Base-by-base conservation (phyloP, 2,888 invertebrate genomes). In the Eupithecia subfuscata region DNA sequence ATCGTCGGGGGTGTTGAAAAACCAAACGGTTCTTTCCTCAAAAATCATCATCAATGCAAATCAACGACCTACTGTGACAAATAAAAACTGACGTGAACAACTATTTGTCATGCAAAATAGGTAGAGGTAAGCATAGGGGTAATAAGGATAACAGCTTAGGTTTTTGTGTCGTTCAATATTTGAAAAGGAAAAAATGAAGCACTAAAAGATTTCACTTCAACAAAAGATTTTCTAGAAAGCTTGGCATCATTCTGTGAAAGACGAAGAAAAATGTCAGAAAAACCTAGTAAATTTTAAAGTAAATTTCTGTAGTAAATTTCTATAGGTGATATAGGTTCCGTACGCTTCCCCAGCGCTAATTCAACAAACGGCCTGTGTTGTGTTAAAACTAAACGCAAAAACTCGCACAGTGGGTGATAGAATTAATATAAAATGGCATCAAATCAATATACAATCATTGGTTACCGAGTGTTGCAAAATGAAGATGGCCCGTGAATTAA, bases 201-300 rank as follows among this genome's bases (percentile, higher is more conserved):
- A 64, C 14, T 64, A 34, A 30, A 63, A 64, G 34, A 64, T 63
- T 63, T 63, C 63, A 63, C 63, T 63, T 64, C 34, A 64, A 34
- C 64, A 64, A 63, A 63, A 34, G 64, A 64, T 34, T 64, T 34
- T 64, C 64, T 34, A 34, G 30, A 64, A 64, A 64, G 64, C 60
- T 48, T 14, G 43, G 14, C 14, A 48, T 9, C 48, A 48, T 48
- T 48, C 18, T 60, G 60, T 18, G 64, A 64, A 18, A 34, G 16
- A 3, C 18, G 34, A 64, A 18, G 34, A 34, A 18, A 63, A 30
- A 16, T 30, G 30, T 63, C 0, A 4, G n/a, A n/a, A 52, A n/a
- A 52, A n/a, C 18, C 1, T 18, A n/a, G 5, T 37, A 5, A 5
- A 7, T 4, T 6, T 0, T 37, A 37, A 4, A 34, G 5, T 5